phyloP scores from a whole-genome alignment of 2,797 vertebrate genomes.

The Chiroxiphia lanceolata region DNA sequence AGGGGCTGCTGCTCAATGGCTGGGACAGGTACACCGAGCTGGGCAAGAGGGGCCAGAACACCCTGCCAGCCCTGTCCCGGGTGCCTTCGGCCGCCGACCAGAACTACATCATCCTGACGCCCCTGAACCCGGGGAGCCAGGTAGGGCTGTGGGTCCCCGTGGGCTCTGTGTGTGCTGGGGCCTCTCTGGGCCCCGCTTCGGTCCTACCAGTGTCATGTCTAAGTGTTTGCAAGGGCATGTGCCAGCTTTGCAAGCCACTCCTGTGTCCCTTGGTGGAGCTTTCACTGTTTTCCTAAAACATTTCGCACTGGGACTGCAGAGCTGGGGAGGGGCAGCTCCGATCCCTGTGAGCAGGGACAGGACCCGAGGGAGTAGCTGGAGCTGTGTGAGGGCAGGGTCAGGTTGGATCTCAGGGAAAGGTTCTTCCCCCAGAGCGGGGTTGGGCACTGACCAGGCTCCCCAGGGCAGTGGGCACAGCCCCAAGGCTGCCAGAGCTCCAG shows the following conservation, averaged over 20 bases:
- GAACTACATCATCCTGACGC: constrained; percentile 94
- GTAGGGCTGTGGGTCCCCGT: constrained; percentile 66
- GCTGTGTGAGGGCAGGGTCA: neutral
- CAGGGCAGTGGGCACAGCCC: neutral
- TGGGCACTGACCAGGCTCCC: neutral
- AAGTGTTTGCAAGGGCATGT: neutral
- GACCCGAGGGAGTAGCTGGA: neutral
- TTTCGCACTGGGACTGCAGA: neutral
- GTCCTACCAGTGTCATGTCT: neutral
- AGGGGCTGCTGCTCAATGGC: constrained; percentile 67
- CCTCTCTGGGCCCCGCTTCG: neutral
- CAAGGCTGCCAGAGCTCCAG: neutral
- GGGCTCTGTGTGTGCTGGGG: neutral
- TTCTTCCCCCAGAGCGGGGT: neutral
- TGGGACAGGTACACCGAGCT: constrained; percentile 78
- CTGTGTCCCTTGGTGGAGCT: neutral
- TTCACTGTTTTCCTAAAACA: neutral
- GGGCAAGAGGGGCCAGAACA: constrained; percentile 77
- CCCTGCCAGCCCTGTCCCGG: constrained; percentile 73
- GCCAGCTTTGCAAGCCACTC: neutral
- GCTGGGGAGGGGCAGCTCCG: neutral
- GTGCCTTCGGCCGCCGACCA: constrained; percentile 86
- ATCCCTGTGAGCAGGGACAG: neutral
- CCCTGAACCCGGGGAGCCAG: constrained; percentile 91
- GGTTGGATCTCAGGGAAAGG: neutral